phyloP scores from a whole-genome alignment of 2,113 vertebrate species.

The Leucopternis melanops region DNA sequence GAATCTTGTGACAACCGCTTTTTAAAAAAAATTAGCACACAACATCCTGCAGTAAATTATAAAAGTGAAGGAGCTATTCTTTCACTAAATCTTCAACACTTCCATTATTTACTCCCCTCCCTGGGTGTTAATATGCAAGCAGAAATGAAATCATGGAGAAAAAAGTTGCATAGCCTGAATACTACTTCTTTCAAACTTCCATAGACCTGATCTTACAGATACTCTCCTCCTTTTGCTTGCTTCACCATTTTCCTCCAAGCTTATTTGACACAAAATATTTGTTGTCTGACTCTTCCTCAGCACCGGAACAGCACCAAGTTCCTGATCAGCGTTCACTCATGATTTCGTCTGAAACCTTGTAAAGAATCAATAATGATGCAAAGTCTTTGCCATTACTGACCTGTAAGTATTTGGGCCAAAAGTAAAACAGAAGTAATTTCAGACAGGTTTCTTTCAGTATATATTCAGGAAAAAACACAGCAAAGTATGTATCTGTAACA shows the following conservation, averaged over 20 bases:
- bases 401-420: too few relatives aligned
- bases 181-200: too few relatives aligned
- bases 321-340: neutral
- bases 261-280: neutral
- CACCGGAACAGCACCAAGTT: neutral
- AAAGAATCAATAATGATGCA: neutral
- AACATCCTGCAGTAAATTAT: neutral
- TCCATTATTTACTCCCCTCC: neutral
- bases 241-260: neutral
- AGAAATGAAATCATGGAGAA: neutral
- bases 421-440: neutral
- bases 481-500: neutral
- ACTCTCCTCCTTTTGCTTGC: neutral
- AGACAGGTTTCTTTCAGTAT: neutral
- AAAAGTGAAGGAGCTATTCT: neutral
- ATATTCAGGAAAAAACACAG: neutral
- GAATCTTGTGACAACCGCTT: neutral
- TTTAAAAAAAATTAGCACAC: too few relatives aligned
- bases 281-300: neutral
- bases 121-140: neutral
- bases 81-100: neutral
- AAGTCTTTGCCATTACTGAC: neutral
- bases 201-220: neutral
- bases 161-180: too few relatives aligned
- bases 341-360: neutral